Conservation (phyloP, 1,140 invertebrate species). For the Achatina immaculata region DNA sequence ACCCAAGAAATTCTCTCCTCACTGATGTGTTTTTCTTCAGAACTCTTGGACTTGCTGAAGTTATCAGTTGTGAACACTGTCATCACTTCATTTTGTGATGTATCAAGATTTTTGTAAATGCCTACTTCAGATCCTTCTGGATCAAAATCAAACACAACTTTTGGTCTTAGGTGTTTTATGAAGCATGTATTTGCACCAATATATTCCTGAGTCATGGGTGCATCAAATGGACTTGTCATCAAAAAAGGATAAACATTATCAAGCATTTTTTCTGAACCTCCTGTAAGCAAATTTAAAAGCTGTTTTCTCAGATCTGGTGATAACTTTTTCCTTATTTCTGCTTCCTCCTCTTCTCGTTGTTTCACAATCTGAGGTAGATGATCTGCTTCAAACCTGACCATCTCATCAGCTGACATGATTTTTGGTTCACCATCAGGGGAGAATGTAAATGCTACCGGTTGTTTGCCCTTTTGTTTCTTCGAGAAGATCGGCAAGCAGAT, state of each 20-base stretch:
- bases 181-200: constrained; percentile 31
- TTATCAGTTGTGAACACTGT: constrained; percentile 43
- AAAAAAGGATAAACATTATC: constrained; percentile 39
- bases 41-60: too few relatives aligned
- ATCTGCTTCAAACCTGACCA: background rate
- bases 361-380: background rate
- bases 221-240: constrained; percentile 22
- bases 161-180: constrained; percentile 31
- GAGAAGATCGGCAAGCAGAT: background rate
- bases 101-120: constrained; percentile 31
- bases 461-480: background rate
- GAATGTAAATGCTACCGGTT: constrained; percentile 11
- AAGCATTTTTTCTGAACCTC: constrained; percentile 10
- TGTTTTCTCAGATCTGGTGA: constrained; percentile 35
- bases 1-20: constrained; percentile 38
- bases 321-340: background rate
- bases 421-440: constrained; percentile 15
- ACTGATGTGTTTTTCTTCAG: constrained; percentile 33
- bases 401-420: background rate
- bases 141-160: constrained; percentile 44
- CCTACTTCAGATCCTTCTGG: constrained; percentile 21
- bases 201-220: constrained; percentile 8
- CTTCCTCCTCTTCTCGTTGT: background rate
- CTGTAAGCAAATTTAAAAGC: constrained; percentile 30
- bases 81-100: constrained; percentile 7